A percentile compares a stretch with the other conserved stretches of the same genome.
phyloP scores from a whole-genome alignment of 2,888 invertebrate genomes.

The Cremastinae sp. region DNA sequence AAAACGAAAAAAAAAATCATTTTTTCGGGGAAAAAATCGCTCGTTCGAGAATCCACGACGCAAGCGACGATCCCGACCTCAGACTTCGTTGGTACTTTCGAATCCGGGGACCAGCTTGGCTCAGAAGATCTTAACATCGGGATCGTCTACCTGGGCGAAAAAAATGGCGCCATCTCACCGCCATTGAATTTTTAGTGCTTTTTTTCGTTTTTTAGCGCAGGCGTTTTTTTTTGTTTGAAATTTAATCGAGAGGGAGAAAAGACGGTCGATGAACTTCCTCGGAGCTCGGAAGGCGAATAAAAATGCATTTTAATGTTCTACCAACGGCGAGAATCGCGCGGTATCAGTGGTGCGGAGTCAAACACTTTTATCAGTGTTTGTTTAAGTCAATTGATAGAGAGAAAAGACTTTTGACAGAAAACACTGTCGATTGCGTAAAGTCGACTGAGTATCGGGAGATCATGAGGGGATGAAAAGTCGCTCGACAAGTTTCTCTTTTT shows the following conservation, averaged over 20 bases:
- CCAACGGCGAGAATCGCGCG: too few species aligned
- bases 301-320: too few species aligned
- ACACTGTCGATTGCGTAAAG: slow-evolving; percentile 79
- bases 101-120: slow-evolving; percentile 68
- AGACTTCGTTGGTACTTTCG: slow-evolving; percentile 73
- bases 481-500: too few species aligned
- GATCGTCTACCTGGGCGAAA: neutral
- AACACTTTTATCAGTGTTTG: slow-evolving; percentile 11
- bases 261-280: slow-evolving; percentile 41
- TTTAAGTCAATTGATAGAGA: slow-evolving; percentile 52
- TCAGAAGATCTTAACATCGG: slow-evolving; percentile 60
- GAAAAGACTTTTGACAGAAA: slow-evolving; percentile 67
- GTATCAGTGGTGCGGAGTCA: too few species aligned
- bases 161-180: slow-evolving; percentile 16
- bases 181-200: too few species aligned
- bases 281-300: too few species aligned
- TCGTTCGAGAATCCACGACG: too few species aligned
- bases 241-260: slow-evolving; percentile 16
- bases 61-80: slow-evolving; percentile 73
- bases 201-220: neutral
- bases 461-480: slow-evolving; percentile 63
- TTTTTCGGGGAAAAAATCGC: too few species aligned
- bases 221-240: slow-evolving; percentile 18
- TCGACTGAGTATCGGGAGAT: slow-evolving; percentile 72
- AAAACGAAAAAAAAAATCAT: too few species aligned